Evolutionary conservation across 1,140 invertebrate genomes (phyloP).

Genomic region (Delia radicum): DNA sequence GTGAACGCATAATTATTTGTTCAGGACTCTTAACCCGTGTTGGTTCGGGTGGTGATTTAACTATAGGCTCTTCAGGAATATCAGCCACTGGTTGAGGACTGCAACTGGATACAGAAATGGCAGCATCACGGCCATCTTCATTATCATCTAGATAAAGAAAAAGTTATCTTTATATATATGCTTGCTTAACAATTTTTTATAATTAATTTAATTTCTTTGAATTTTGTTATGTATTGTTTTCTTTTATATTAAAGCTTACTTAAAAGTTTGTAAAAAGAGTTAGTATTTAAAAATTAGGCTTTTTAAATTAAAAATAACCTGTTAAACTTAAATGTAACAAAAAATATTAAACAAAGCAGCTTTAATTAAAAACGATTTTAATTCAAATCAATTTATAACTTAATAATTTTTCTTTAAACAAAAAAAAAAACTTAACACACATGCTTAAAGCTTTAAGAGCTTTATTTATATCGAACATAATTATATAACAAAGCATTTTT

Average conservation of each 20-base stretch:
- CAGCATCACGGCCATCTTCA: constrained; percentile 52
- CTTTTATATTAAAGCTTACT: constrained; percentile 3
- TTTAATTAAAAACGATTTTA: neutral
- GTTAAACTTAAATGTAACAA: neutral
- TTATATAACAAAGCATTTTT: neutral
- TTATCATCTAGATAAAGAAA: constrained; percentile 41
- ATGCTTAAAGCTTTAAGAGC: neutral
- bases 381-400: neutral
- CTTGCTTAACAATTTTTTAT: neutral
- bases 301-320: neutral
- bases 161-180: neutral
- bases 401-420: neutral
- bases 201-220: neutral
- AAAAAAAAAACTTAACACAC: neutral
- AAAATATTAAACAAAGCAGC: constrained; percentile 1
- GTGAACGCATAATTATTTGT: constrained; percentile 86
- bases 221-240: constrained; percentile 2
- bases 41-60: constrained; percentile 87
- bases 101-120: constrained; percentile 53
- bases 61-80: constrained; percentile 66
- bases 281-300: constrained; percentile 3
- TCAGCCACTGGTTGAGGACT: constrained; percentile 54
- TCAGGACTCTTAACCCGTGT: constrained; percentile 91
- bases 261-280: neutral
- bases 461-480: neutral